These are phyloP conservation scores for Bruchidius siliquastri DNA, from an alignment of 2,888 invertebrate species.

Conservation along the genomic window DNA sequence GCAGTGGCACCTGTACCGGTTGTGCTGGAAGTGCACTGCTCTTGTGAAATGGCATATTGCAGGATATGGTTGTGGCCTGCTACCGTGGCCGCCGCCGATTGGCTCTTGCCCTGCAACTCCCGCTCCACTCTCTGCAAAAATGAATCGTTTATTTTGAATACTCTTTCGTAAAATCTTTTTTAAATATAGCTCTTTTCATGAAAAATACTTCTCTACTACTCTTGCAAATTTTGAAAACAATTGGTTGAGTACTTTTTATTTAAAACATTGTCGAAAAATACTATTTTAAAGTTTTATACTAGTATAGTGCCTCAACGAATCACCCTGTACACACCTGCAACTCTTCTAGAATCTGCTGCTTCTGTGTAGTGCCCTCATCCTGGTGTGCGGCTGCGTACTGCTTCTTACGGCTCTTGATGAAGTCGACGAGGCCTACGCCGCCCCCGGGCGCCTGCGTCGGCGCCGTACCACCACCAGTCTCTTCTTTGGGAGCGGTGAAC, in stretches of 20 bases:
- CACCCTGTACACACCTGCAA: constrained; percentile 44
- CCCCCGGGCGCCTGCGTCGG: constrained; percentile 31
- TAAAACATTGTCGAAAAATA: no score
- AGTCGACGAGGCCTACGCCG: constrained; percentile 30
- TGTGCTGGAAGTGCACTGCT: constrained; percentile 33
- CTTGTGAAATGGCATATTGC: constrained; percentile 42
- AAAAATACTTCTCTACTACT: no score
- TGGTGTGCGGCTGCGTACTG: constrained; percentile 34
- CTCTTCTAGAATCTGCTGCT: constrained; percentile 69
- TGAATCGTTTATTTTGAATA: neutral
- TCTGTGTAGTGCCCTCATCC: constrained; percentile 62
- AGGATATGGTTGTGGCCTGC: constrained; percentile 38
- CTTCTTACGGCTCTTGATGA: constrained; percentile 45
- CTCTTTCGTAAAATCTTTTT: no score
- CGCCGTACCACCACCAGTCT: neutral
- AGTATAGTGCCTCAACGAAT: neutral
- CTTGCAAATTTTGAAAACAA: no score
- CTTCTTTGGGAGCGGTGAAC: neutral
- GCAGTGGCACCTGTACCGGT: neutral
- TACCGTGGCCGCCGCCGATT: neutral
- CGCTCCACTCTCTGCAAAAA: constrained; percentile 59
- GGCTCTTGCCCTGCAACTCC: constrained; percentile 55
- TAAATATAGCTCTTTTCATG: no score
- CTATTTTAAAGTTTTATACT: no score
- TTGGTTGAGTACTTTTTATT: no score